These are phyloP conservation scores for Tineola bisselliella DNA, from an alignment of 2,888 invertebrate species.

Conservation along the genomic window DNA sequence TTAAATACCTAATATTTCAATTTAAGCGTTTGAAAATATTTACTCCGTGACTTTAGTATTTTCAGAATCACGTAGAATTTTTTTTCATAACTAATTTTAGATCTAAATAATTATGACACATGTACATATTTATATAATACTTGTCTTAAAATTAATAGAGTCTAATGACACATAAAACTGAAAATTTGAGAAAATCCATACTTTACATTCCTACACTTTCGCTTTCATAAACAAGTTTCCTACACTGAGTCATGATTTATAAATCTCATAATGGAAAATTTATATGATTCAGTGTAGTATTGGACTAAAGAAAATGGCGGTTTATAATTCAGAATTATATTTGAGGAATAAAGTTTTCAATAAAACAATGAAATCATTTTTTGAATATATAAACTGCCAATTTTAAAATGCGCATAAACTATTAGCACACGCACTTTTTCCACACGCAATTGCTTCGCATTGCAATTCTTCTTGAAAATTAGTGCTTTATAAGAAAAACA, in stretches of 20 bases:
- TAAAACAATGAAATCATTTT: too few species aligned
- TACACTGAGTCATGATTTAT: neutral
- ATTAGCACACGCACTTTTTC: neutral
- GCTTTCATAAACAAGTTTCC: constrained; percentile 1
- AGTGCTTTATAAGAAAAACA: too few species aligned
- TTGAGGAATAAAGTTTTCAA: neutral
- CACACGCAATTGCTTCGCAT: neutral
- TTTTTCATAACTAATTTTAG: too few species aligned
- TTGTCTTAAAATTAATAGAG: neutral
- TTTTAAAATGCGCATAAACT: neutral
- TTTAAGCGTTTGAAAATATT: too few species aligned
- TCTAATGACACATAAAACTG: neutral
- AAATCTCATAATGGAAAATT: neutral
- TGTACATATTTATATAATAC: too few species aligned
- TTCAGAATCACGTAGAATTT: too few species aligned
- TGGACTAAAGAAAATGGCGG: neutral
- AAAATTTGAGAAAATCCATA: neutral
- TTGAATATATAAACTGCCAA: too few species aligned
- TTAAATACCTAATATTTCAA: too few species aligned
- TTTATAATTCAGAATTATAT: neutral
- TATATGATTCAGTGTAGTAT: neutral
- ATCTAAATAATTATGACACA: too few species aligned
- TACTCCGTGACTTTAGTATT: neutral
- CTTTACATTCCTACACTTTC: neutral
- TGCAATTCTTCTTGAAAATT: neutral